Evolutionary conservation across 1,140 invertebrate species (phyloP).

Genomic region (Aphelenchoides besseyi): DNA sequence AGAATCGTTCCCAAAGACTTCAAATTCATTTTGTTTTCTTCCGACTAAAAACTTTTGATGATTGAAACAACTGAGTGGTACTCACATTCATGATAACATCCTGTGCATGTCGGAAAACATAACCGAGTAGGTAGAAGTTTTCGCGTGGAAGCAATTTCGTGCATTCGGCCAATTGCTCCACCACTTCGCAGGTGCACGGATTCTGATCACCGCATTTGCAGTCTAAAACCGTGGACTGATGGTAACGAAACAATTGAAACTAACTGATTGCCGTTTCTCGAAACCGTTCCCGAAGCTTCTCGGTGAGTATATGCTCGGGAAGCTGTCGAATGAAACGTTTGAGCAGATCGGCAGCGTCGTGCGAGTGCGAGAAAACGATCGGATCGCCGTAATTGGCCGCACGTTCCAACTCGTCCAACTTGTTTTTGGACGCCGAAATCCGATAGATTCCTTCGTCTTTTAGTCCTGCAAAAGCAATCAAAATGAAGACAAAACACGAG

Average conservation of each 20-base stretch:
- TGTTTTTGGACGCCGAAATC: slow-evolving; percentile 47
- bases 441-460: slow-evolving; percentile 53
- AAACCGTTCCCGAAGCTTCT: slow-evolving; percentile 26
- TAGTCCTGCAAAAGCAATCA: slow-evolving; percentile 44
- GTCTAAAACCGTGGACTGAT: slow-evolving; percentile 4
- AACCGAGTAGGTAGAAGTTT: slow-evolving; percentile 51
- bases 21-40: slow-evolving; percentile 53
- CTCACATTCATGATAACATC: slow-evolving; percentile 43
- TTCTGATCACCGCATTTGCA: slow-evolving; percentile 35
- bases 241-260: slow-evolving; percentile 8
- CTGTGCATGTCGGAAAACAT: slow-evolving; percentile 50
- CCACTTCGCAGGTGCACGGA: slow-evolving; percentile 35
- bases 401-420: slow-evolving; percentile 50
- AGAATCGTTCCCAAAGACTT: slow-evolving; percentile 47
- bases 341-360: slow-evolving; percentile 51
- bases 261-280: slow-evolving; percentile 17
- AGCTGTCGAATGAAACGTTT: slow-evolving; percentile 45
- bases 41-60: slow-evolving; percentile 37
- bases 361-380: slow-evolving; percentile 36
- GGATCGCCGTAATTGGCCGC: slow-evolving; percentile 28
- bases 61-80: neutral
- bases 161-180: slow-evolving; percentile 31
- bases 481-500: neutral
- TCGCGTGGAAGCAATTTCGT: slow-evolving; percentile 39
- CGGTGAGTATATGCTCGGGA: slow-evolving; percentile 28